phyloP scores from a whole-genome alignment of 2,113 vertebrate genomes.

The Rhinopomastus cyanomelas region DNA sequence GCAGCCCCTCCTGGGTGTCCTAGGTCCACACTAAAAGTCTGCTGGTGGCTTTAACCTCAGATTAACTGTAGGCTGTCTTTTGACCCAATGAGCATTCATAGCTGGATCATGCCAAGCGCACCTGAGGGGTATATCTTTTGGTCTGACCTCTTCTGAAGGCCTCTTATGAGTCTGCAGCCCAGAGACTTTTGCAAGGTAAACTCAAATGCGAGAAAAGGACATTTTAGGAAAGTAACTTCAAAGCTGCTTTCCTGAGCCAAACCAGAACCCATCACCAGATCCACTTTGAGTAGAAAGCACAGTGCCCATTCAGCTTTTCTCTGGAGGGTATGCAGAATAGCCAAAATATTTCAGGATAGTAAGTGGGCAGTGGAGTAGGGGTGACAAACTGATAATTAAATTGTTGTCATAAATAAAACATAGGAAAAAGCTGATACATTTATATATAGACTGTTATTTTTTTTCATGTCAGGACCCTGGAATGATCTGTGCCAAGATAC shows the following conservation, averaged over 20 bases:
- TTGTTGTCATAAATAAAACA: slow-evolving; percentile 19
- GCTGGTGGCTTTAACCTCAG: not conserved
- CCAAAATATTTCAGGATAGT: not conserved
- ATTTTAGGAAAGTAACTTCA: not conserved
- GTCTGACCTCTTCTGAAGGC: not conserved
- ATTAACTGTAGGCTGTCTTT: not conserved
- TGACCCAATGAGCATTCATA: not conserved
- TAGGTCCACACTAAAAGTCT: not conserved
- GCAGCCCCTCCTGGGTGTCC: not conserved
- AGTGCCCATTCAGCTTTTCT: not conserved
- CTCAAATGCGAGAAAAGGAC: not conserved
- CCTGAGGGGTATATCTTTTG: not conserved
- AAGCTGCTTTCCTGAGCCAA: not conserved
- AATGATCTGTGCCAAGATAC: slow-evolving; percentile 18
- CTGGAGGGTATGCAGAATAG: not conserved
- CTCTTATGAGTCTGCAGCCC: not conserved
- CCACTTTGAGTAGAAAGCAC: not conserved
- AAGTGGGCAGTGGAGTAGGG: not conserved
- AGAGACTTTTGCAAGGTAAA: not conserved
- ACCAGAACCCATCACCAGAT: not conserved
- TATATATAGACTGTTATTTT: not conserved
- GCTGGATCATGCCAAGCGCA: not conserved
- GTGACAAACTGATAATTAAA: slow-evolving; percentile 4
- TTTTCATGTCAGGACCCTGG: not conserved
- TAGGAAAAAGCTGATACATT: not conserved